These are phyloP conservation scores for Meghimatium bilineatum DNA, from an alignment of 2,888 invertebrate genomes.

Conservation along the genomic window DNA sequence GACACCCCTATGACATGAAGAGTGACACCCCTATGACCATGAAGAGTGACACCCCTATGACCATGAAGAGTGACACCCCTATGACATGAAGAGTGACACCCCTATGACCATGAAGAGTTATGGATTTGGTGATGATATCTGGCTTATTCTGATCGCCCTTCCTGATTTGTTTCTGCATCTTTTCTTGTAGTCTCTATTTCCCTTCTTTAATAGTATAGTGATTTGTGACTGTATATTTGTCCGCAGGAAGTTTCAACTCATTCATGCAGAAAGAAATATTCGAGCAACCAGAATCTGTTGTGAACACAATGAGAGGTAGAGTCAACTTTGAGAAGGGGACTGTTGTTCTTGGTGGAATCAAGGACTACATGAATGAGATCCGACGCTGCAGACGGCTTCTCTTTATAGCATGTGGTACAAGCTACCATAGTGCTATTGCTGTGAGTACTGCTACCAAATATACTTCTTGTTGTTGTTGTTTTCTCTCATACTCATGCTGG, in stretches of 20 bases:
- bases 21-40: no score
- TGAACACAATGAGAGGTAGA: conserved; percentile 99
- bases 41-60: no score
- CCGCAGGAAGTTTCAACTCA: conserved; percentile 90
- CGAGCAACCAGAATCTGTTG: conserved; percentile 98
- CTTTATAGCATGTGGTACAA: conserved; percentile 99
- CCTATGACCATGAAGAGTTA: no score
- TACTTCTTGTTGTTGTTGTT: no score
- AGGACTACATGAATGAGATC: conserved; percentile 98
- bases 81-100: no score
- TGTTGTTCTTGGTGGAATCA: conserved; percentile 97
- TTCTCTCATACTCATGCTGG: no score
- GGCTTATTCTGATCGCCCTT: no score
- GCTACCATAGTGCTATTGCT: conserved; percentile 98
- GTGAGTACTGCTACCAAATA: conserved; percentile 67
- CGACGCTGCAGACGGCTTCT: conserved; percentile 96
- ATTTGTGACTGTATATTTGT: neutral
- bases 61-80: no score
- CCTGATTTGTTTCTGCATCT: no score
- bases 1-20: no score
- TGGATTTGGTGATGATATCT: no score
- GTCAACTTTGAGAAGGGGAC: conserved; percentile 91
- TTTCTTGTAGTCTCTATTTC: no score
- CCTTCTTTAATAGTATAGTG: neutral
- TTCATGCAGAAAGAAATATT: conserved; percentile 99